Percentiles rank a stretch among this genome's conserved stretches.
phyloP scores from a whole-genome alignment of 2,797 vertebrate genomes.

The Muscicapa comitata region DNA sequence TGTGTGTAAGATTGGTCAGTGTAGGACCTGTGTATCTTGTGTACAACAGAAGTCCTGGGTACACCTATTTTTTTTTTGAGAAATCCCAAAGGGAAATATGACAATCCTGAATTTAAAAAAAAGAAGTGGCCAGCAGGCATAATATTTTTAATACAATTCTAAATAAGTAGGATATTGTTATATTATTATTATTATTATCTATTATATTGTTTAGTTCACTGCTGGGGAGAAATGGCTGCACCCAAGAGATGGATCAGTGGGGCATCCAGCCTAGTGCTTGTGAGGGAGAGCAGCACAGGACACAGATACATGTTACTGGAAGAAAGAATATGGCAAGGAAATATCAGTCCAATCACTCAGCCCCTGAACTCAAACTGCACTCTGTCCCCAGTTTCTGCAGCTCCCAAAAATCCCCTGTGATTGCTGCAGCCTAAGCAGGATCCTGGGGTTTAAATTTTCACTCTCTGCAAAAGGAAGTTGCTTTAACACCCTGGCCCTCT shows the following conservation, averaged over 20 bases:
- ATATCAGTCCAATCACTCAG: background rate
- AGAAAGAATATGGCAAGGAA: background rate
- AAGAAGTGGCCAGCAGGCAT: background rate
- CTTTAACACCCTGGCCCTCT: background rate
- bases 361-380: background rate
- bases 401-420: background rate
- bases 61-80: background rate
- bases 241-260: background rate
- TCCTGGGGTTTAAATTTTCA: background rate
- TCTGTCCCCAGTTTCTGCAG: background rate
- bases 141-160: no score
- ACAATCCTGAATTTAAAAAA: background rate
- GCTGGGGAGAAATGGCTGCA: background rate
- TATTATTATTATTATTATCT: no score
- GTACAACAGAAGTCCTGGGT: background rate
- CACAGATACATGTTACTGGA: background rate
- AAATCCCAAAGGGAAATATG: background rate
- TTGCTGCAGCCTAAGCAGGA: background rate
- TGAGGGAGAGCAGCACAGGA: background rate
- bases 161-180: no score
- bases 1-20: background rate
- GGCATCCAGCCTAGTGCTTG: background rate
- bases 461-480: background rate
- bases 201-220: background rate
- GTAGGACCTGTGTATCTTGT: accelerated